Evolutionary conservation across 2,797 vertebrate species (phyloP).

Genomic region (Erethizon dorsatum): DNA sequence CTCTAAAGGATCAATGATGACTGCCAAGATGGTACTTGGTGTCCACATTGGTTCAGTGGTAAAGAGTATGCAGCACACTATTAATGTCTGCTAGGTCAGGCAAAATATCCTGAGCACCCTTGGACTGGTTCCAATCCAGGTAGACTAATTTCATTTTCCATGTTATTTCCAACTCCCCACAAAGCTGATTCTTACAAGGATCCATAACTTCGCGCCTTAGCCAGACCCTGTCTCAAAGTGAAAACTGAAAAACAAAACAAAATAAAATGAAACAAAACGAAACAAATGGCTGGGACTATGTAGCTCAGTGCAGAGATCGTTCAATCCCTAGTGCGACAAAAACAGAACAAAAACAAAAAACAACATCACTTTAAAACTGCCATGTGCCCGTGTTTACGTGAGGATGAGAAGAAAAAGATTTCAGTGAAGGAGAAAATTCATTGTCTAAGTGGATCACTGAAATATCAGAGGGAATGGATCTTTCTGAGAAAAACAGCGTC

Average conservation of each 20-base stretch:
- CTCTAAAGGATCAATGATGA: background rate
- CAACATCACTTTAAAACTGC: background rate
- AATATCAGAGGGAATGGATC: background rate
- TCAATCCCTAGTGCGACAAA: background rate
- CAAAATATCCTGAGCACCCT: too few species aligned
- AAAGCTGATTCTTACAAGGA: background rate
- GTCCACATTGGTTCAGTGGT: background rate
- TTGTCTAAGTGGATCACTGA: background rate
- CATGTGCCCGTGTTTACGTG: background rate
- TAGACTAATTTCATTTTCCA: background rate
- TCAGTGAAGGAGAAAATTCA: background rate
- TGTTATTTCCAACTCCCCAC: background rate
- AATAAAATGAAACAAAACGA: too few species aligned
- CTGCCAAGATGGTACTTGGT: background rate
- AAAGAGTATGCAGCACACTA: background rate
- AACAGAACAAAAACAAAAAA: background rate
- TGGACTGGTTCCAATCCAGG: background rate
- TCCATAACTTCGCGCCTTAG: background rate
- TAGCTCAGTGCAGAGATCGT: background rate
- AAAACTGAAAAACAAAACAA: background rate
- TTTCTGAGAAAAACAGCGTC: constrained; percentile 27
- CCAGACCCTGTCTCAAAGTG: background rate
- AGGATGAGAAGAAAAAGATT: background rate
- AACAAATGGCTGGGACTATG: background rate
- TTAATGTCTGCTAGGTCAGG: background rate